Percentiles rank a stretch among this genome's conserved stretches.
phyloP scores from a whole-genome alignment of 2,888 invertebrate species.

The Heliothis peltigera region DNA sequence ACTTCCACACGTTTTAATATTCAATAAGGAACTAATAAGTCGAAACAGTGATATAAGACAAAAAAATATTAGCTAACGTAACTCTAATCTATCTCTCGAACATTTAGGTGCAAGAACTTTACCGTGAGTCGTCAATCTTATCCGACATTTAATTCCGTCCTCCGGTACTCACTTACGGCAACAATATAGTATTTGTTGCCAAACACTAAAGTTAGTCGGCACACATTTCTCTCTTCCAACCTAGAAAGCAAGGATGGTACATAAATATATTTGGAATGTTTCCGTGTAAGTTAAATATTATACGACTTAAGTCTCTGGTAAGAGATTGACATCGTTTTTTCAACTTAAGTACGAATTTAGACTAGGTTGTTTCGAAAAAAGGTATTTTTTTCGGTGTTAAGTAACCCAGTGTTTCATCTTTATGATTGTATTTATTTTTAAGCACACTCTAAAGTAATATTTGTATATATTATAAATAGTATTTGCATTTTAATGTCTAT shows the following conservation, averaged over 20 bases:
- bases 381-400: no score
- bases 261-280: constrained; percentile 30
- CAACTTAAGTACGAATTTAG: constrained; percentile 8
- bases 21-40: neutral
- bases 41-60: neutral
- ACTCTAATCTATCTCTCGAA: constrained; percentile 48
- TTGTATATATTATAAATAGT: no score
- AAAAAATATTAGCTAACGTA: constrained; percentile 6
- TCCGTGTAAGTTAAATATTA: constrained; percentile 48
- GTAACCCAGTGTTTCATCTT: no score
- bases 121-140: constrained; percentile 68
- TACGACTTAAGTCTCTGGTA: constrained; percentile 27
- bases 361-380: neutral
- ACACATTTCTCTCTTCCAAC: constrained; percentile 44
- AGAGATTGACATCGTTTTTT: constrained; percentile 47
- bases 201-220: constrained; percentile 37
- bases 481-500: neutral
- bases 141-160: constrained; percentile 68
- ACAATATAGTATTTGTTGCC: constrained; percentile 55
- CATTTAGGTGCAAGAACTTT: constrained; percentile 59
- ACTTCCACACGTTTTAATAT: neutral
- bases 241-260: constrained; percentile 43
- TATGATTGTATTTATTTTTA: no score
- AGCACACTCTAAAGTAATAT: no score
- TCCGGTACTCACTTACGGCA: constrained; percentile 49